These are phyloP conservation scores for Drosophila maculinotata DNA, from an alignment of 2,888 invertebrate species.

Conservation along the genomic window DNA sequence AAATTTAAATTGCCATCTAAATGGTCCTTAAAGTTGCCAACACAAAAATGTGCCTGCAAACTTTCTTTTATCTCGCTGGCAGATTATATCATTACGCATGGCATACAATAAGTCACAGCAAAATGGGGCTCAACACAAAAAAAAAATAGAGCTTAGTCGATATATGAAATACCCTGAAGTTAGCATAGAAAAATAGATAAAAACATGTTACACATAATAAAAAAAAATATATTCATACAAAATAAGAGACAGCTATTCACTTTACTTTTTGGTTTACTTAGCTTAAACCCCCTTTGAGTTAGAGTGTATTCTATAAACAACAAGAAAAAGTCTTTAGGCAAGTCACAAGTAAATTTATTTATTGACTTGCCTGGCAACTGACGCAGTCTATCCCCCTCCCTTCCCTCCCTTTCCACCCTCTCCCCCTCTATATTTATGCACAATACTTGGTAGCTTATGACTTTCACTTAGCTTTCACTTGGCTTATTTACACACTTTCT, in stretches of 20 bases:
- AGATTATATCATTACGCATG: slow-evolving; percentile 65
- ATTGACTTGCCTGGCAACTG: slow-evolving; percentile 69
- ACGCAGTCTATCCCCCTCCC: neutral
- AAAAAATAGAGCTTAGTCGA: neutral
- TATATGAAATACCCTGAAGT: slow-evolving; percentile 14
- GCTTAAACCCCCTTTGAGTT: neutral
- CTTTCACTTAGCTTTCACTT: slow-evolving; percentile 60
- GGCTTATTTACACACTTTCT: slow-evolving; percentile 23
- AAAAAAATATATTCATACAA: neutral
- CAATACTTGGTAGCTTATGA: slow-evolving; percentile 61
- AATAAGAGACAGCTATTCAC: neutral
- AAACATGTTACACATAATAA: neutral
- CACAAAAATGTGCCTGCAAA: slow-evolving; percentile 34
- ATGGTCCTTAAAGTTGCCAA: slow-evolving; percentile 29
- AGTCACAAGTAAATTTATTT: slow-evolving; percentile 70
- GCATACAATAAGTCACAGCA: slow-evolving; percentile 47
- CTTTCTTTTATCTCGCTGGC: slow-evolving; percentile 46
- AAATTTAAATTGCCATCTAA: slow-evolving; percentile 66
- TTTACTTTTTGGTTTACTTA: neutral
- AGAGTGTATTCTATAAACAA: slow-evolving; percentile 1
- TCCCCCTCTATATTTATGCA: slow-evolving; percentile 13
- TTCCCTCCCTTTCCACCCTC: slow-evolving; percentile 1
- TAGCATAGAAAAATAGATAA: neutral
- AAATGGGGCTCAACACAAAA: slow-evolving; percentile 1
- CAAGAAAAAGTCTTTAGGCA: slow-evolving; percentile 15